These are phyloP conservation scores for Hormaphis cornu DNA, from an alignment of 1,140 invertebrate species.

Conservation along the genomic window DNA sequence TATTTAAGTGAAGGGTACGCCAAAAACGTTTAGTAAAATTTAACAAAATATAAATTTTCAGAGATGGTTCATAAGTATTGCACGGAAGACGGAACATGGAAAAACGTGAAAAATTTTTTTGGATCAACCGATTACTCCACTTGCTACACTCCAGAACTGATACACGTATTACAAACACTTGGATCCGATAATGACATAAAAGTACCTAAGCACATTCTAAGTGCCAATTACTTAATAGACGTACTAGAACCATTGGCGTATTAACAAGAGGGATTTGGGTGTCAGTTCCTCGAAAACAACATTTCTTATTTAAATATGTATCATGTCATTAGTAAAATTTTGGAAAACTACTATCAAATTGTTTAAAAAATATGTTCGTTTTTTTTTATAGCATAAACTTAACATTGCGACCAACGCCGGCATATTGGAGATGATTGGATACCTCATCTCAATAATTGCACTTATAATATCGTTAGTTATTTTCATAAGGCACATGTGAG, in stretches of 20 bases:
- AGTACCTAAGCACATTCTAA: too few relatives aligned
- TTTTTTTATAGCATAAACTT: slow-evolving; percentile 50
- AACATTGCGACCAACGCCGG: slow-evolving; percentile 65
- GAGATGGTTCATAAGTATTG: slow-evolving; percentile 18
- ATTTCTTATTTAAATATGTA: too few relatives aligned
- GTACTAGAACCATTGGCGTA: too few relatives aligned
- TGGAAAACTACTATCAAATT: background rate
- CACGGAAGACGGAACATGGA: slow-evolving; percentile 6
- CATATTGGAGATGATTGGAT: slow-evolving; percentile 69
- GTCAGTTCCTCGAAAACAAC: too few relatives aligned
- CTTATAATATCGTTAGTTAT: slow-evolving; percentile 65
- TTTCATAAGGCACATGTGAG: slow-evolving; percentile 70
- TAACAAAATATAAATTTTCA: background rate
- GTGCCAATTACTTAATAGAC: too few relatives aligned
- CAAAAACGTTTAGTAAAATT: too few relatives aligned
- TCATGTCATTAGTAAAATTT: too few relatives aligned
- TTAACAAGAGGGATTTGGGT: too few relatives aligned
- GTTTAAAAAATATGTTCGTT: too few relatives aligned
- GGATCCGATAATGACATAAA: slow-evolving; percentile 17
- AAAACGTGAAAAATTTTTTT: slow-evolving; percentile 16
- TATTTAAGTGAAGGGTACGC: too few relatives aligned
- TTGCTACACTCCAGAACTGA: slow-evolving; percentile 16
- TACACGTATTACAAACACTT: background rate
- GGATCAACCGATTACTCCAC: slow-evolving; percentile 18
- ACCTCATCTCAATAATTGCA: slow-evolving; percentile 66